Evolutionary conservation across 2,113 vertebrate genomes (phyloP), one percentile per base, ranked within the genome.

Genomic region (Leiothrix lutea): DNA sequence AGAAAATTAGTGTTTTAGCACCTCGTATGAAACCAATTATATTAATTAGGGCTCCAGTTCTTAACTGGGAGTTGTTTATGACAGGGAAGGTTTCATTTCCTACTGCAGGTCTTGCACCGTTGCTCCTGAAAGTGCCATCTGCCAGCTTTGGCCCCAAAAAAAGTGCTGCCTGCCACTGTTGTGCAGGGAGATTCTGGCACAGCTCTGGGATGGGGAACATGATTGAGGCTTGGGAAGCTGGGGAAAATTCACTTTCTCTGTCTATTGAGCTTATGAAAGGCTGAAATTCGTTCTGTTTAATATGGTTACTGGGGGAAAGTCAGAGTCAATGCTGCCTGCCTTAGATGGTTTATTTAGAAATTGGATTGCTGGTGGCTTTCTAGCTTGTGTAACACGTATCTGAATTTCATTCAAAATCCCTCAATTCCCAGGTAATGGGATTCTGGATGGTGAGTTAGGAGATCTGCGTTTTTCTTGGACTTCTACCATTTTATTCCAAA

Each of bases 81-180:
- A n/a, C 61, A 12, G 48, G 0, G 12, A 81, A 26, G 70, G 78
- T 90, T 96, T 91, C 38, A 40, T 57, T 93, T 97, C 78, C 42
- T 33, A 0, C 80, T 58, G 42, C 56, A 47, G 47, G 36, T 83
- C 51, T 88, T 61, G 54, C 92, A 70, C 64, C 29, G 4, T 6
- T 51, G 44, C 44, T 74, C n/a, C 81, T 0, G 12, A 64, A 86
- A 89, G 51, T 25, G 61, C 47, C 87, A 90, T 61, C 90, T 95
- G 94, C 77, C 80, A 40, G 50, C 14, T n/a, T 48, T 58, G 73
- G 51, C 31, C 45, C 50, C 18, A 2, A 8, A 18, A 8, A 18
- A 66, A 35, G 7, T 14, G 33, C 26, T 64, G 6, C 1, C 66
- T 85, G 71, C 36, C 1, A 3, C 51, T 0, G 0, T 0, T 2